Evolutionary conservation across 2,797 vertebrate genomes (phyloP), one percentile per base, ranked within the genome.

Genomic region (Falco naumanni): DNA sequence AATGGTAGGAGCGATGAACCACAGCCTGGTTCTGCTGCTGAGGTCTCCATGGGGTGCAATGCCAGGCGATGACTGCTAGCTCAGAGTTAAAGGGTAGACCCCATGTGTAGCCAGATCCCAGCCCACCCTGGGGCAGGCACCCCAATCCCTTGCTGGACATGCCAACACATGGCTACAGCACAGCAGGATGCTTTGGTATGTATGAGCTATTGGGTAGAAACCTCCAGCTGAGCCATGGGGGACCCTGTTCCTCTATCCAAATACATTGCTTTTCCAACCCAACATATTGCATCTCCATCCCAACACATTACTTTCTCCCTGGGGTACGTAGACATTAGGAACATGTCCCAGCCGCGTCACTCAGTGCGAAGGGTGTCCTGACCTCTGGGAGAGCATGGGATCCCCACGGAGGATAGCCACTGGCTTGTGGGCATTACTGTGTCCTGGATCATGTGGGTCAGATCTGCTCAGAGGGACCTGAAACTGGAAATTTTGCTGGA

Each of bases 1-100:
- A 37, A 72, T 63, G 26, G 6, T 1, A 54, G 59, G 33, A 57
- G 47, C 1, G 1, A 57, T 16, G 45, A 87, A 37, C 5, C 33
- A 66, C 63, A 70, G 48, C 6, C 14, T 6, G 31, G 29, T n/a
- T 63, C 54, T 80, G 47, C 33, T 91, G 64, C 15, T 80, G 39
- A 7, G 54, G 8, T 51, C 56, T 53, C 34, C 48, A 20, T 0
- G 5, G 26, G 33, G 10, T 48, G 13, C 39, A 37, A 17, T 1
- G 0, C 11, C 61, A 60, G 64, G 39, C 1, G 5, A 37, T 0
- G 1, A n/a, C 8, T 2, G 2, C 34, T 54, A 33, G 33, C 41
- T 90, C 4, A 0, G 17, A 83, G 50, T 86, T 77, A 16, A 47
- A 84, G 48, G 12, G 14, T 17, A 84, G 56, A 80, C 9, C n/a